Percentiles rank a stretch among this genome's conserved stretches.
Evolutionary conservation across 2,113 vertebrate genomes (phyloP).

Genomic region (Phycodurus eques): DNA sequence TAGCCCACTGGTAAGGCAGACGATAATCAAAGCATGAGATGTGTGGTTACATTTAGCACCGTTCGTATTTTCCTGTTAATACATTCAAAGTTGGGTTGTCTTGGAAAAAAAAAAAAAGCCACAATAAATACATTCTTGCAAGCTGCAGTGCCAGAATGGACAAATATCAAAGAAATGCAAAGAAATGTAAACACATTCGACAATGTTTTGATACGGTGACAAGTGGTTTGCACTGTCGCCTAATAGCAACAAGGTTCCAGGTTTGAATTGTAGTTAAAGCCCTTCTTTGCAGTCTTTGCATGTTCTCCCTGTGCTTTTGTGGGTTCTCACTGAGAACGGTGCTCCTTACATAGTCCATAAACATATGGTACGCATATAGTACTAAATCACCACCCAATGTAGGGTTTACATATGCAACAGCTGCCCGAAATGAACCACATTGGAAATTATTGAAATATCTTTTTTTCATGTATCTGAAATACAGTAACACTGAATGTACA

Average conservation of each 20-base stretch:
- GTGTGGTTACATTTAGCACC: constrained; percentile 36
- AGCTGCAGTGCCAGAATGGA: not conserved
- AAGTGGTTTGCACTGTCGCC: not conserved
- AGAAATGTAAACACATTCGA: not conserved
- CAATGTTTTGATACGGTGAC: not conserved
- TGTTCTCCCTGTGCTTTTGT: not conserved
- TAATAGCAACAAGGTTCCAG: not conserved
- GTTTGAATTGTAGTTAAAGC: not conserved
- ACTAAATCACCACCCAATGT: not conserved
- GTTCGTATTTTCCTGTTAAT: constrained; percentile 18
- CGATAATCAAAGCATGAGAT: constrained; percentile 23
- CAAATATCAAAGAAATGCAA: not conserved
- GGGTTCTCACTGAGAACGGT: not conserved
- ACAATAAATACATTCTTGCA: not conserved
- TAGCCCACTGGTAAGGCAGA: constrained; percentile 19
- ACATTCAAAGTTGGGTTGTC: constrained; percentile 6
- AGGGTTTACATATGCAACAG: not conserved
- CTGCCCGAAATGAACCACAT: not conserved
- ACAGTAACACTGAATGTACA: too few relatives aligned
- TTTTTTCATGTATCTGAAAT: too few relatives aligned
- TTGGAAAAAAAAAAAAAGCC: constrained; percentile 5
- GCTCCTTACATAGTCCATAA: not conserved
- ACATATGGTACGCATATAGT: not conserved
- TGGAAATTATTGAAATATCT: too few relatives aligned
- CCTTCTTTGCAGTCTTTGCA: not conserved